Conservation (phyloP, 2,888 invertebrate genomes). For the Neocrepidodera transversa region DNA sequence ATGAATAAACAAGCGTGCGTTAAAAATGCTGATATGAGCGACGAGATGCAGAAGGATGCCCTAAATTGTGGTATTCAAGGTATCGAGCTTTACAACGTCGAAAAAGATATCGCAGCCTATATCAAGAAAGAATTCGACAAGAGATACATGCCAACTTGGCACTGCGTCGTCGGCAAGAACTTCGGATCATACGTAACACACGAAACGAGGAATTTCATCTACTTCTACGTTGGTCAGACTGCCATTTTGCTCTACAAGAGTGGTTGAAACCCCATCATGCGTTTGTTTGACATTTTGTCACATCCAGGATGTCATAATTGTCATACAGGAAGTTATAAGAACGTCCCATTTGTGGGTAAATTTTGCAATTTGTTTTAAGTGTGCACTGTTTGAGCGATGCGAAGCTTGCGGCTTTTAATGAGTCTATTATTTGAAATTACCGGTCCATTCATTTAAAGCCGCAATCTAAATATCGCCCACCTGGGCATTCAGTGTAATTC, state of each 20-base stretch:
- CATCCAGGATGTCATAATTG: not conserved
- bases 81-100: conserved; percentile 98
- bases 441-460: too few relatives aligned
- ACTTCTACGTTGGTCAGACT: conserved; percentile 98
- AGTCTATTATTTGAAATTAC: too few relatives aligned
- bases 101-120: conserved; percentile 99
- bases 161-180: conserved; percentile 98
- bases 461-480: too few relatives aligned
- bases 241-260: conserved; percentile 99
- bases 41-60: conserved; percentile 99
- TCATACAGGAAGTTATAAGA: not conserved
- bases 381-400: too few relatives aligned
- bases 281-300: not conserved
- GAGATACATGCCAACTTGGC: conserved; percentile 99
- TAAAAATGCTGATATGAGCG: conserved; percentile 99
- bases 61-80: conserved; percentile 99
- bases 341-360: too few relatives aligned
- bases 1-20: conserved; percentile 99
- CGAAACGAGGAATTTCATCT: conserved; percentile 99
- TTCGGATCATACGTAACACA: conserved; percentile 99
- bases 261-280: conserved; percentile 71
- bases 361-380: too few relatives aligned
- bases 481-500: too few relatives aligned
- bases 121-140: conserved; percentile 99
- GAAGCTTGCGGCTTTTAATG: too few relatives aligned